phyloP scores from a whole-genome alignment of 2,888 invertebrate genomes.

The Drosophila kanekoi region DNA sequence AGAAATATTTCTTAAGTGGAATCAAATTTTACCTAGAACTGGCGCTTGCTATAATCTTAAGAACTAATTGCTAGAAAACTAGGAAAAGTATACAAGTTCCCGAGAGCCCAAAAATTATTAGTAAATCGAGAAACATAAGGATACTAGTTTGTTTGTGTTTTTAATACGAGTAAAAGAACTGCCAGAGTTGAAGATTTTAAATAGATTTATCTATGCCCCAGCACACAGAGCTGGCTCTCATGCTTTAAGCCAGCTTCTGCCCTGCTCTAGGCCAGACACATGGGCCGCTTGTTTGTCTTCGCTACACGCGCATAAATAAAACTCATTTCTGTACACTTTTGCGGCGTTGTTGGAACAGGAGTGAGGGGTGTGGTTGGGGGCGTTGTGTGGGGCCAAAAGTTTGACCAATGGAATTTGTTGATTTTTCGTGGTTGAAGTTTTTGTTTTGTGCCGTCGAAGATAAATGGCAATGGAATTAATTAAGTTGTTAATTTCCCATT shows the following conservation, averaged over 20 bases:
- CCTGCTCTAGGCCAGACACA: slow-evolving; percentile 6
- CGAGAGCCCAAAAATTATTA: too few relatives aligned
- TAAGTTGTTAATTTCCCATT: slow-evolving; percentile 85
- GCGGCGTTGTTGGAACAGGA: neutral
- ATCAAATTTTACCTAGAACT: too few relatives aligned
- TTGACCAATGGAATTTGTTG: slow-evolving; percentile 79
- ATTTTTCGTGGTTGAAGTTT: slow-evolving; percentile 71
- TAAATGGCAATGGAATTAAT: slow-evolving; percentile 85
- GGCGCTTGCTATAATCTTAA: too few relatives aligned
- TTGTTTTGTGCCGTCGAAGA: slow-evolving; percentile 67
- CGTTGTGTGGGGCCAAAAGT: slow-evolving; percentile 48
- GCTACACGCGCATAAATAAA: slow-evolving; percentile 78
- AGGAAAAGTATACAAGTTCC: too few relatives aligned
- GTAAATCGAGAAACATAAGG: too few relatives aligned
- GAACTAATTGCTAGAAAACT: too few relatives aligned
- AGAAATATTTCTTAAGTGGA: neutral
- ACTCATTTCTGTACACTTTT: slow-evolving; percentile 56
- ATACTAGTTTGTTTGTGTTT: neutral
- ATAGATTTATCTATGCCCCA: slow-evolving; percentile 7
- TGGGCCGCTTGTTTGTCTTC: slow-evolving; percentile 61
- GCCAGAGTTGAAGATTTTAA: slow-evolving; percentile 4
- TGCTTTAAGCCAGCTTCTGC: slow-evolving; percentile 37
- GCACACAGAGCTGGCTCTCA: neutral
- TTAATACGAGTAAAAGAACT: slow-evolving; percentile 3
- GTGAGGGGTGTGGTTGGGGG: neutral